Percentiles rank a stretch among this genome's conserved stretches.
These are phyloP conservation scores for Acomys russatus DNA, from an alignment of 2,797 vertebrate species.

Conservation along the genomic window DNA sequence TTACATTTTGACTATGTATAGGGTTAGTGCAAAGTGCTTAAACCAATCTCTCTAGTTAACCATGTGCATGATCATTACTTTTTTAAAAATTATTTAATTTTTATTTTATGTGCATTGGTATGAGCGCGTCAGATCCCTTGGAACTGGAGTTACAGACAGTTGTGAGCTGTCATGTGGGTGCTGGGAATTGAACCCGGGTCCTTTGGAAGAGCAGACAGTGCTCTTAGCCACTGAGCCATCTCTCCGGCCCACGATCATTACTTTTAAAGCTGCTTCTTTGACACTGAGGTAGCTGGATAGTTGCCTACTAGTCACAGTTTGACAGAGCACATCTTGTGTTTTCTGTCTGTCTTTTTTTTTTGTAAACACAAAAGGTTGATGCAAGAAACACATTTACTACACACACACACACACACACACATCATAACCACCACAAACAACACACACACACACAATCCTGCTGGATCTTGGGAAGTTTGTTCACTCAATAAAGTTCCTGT, in stretches of 20 bases:
- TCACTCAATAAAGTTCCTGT: not conserved
- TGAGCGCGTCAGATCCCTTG: too few relatives aligned
- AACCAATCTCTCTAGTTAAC: not conserved
- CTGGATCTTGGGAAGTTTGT: not conserved
- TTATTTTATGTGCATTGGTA: too few relatives aligned
- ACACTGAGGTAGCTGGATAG: not conserved
- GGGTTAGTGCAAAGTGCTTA: not conserved
- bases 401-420: not conserved
- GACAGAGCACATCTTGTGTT: constrained; percentile 12
- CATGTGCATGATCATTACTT: not conserved
- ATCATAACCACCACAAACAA: not conserved
- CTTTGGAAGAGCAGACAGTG: too few relatives aligned
- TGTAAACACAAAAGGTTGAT: constrained; percentile 2
- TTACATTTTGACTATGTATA: not conserved
- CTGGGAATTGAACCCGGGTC: too few relatives aligned
- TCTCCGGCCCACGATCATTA: not conserved
- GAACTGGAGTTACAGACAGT: too few relatives aligned
- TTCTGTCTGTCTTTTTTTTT: not conserved
- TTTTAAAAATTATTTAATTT: too few relatives aligned
- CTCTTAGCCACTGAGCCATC: too few relatives aligned
- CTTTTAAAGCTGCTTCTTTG: constrained; percentile 13
- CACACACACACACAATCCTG: not conserved
- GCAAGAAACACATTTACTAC: not conserved
- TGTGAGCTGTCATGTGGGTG: too few relatives aligned
- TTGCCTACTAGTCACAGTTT: not conserved